Evolutionary conservation across 2,797 vertebrate species (phyloP).

Genomic region (Glossophaga mutica): DNA sequence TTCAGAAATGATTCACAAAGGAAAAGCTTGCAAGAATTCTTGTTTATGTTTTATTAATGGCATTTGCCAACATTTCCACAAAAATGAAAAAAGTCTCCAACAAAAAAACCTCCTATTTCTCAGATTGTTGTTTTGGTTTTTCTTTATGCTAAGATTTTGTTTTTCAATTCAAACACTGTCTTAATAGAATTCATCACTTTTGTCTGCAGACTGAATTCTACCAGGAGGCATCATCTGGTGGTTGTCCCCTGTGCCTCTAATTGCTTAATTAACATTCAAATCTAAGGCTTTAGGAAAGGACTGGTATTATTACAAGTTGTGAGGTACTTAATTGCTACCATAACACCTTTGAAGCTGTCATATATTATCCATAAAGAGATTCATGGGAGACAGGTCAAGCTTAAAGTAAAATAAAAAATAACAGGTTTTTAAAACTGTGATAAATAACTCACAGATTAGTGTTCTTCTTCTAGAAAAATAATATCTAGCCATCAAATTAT

Average conservation of each 20-base stretch:
- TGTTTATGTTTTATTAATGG: not conserved
- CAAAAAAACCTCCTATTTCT: not conserved
- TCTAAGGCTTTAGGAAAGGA: constrained; percentile 48
- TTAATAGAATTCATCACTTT: constrained; percentile 55
- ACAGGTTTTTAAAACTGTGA: not conserved
- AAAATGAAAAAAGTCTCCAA: not conserved
- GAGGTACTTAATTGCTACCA: constrained; percentile 50
- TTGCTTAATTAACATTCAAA: constrained; percentile 73
- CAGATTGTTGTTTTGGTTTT: not conserved
- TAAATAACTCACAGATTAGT: not conserved
- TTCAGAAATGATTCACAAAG: constrained; percentile 4
- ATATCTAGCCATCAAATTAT: not conserved
- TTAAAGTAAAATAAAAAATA: constrained; percentile 37
- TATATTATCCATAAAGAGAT: constrained; percentile 13
- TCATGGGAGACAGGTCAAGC: not conserved
- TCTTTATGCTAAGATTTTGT: not conserved
- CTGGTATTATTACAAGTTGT: constrained; percentile 59
- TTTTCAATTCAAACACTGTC: not conserved
- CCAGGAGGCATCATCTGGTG: constrained; percentile 61
- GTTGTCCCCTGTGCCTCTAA: constrained; percentile 49
- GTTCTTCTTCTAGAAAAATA: not conserved
- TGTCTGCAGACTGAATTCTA: constrained; percentile 47
- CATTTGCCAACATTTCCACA: not conserved
- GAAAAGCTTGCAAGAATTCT: not conserved
- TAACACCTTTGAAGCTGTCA: constrained; percentile 39